A percentile compares a stretch with the other conserved stretches of the same genome.
phyloP scores from a whole-genome alignment of 2,797 vertebrate species.

The Thaleichthys pacificus region DNA sequence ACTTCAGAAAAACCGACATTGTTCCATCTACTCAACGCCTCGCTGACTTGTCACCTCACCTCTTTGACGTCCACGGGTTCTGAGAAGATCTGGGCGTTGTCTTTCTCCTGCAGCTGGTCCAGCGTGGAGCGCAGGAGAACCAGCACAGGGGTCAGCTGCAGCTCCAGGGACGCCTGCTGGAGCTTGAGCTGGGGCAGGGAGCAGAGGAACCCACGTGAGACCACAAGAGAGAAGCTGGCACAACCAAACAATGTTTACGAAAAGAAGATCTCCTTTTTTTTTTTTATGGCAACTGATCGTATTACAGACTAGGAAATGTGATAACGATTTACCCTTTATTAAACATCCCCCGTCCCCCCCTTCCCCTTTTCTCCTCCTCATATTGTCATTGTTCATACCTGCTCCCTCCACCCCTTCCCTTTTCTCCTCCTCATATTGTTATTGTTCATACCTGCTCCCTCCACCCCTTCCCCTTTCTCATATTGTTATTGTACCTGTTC shows the following conservation, averaged over 20 bases:
- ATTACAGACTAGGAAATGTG: no score
- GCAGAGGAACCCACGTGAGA: background rate
- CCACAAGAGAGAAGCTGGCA: background rate
- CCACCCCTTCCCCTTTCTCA: background rate
- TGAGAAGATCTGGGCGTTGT: slow-evolving; percentile 82
- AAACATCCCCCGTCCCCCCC: no score
- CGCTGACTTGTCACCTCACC: slow-evolving; percentile 63
- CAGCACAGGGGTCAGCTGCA: slow-evolving; percentile 82
- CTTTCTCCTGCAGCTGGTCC: slow-evolving; percentile 87
- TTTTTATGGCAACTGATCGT: no score
- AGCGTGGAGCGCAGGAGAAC: slow-evolving; percentile 83
- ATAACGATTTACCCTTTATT: no score
- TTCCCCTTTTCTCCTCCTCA: no score
- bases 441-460: slow-evolving; percentile 66
- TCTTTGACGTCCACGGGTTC: slow-evolving; percentile 84
- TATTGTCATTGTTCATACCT: no score
- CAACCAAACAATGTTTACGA: no score
- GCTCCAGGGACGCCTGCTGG: slow-evolving; percentile 83
- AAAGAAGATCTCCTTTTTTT: no score
- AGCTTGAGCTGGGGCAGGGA: slow-evolving; percentile 76
- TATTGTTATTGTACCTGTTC: slow-evolving; percentile 74
- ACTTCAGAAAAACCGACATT: no score
- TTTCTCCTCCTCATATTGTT: no score
- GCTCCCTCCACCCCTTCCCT: no score
- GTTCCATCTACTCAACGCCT: background rate